phyloP scores from a whole-genome alignment of 35 echinoderm and acorn worm species.

The Strongylocentrotus purpuratus region DNA sequence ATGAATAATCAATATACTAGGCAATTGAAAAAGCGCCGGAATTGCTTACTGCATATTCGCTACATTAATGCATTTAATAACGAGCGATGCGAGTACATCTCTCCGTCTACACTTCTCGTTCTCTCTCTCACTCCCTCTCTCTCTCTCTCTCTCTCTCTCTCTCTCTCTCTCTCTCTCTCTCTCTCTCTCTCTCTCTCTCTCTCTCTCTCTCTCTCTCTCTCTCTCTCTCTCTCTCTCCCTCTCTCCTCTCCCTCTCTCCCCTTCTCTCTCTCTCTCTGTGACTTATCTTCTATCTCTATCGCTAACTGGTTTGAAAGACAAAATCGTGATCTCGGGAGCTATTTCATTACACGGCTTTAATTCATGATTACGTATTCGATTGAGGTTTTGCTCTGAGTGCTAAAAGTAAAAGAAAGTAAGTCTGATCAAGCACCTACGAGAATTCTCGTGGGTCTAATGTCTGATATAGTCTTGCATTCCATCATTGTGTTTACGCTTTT shows the following conservation, averaged over 20 bases:
- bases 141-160: neutral
- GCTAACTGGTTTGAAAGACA: too few species aligned
- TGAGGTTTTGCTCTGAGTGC: too few species aligned
- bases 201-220: neutral
- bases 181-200: neutral
- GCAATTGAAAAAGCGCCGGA: neutral
- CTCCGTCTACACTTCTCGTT: neutral
- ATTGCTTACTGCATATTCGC: neutral
- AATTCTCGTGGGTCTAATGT: too few species aligned
- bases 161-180: neutral
- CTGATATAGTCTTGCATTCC: too few species aligned
- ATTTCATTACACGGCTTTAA: too few species aligned
- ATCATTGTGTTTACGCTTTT: too few species aligned
- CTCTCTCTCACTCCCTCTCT: too few species aligned
- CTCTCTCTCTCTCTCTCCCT: neutral
- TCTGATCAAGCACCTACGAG: too few species aligned
- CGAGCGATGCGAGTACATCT: neutral
- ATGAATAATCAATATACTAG: neutral
- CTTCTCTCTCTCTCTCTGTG: too few species aligned
- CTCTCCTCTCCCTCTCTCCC: neutral
- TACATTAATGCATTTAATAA: neutral
- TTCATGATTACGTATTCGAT: too few species aligned
- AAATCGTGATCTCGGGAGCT: too few species aligned
- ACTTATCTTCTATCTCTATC: neutral
- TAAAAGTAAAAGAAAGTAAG: too few species aligned